Percentiles rank a stretch among this genome's conserved stretches.
Evolutionary conservation across 2,113 vertebrate species (phyloP).

Genomic region (Ramphastos sulfuratus): DNA sequence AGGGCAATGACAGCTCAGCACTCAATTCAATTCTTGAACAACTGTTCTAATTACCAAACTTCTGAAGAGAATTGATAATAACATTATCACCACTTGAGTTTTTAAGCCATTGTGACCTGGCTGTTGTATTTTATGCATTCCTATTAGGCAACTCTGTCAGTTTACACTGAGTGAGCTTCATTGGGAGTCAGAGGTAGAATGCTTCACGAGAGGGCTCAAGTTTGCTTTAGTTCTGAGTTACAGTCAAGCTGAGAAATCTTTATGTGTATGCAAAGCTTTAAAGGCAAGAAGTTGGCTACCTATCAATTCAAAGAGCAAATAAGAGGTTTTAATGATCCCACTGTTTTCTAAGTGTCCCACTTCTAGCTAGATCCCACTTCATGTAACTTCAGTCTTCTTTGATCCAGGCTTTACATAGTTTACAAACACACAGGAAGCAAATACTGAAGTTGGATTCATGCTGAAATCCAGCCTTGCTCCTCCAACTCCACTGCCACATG

Average conservation of each 20-base stretch:
- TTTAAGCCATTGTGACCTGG: neutral
- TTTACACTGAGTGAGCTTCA: neutral
- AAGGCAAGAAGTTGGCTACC: neutral
- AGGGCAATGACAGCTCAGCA: neutral
- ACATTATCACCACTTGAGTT: neutral
- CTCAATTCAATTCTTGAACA: neutral
- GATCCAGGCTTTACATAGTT: neutral
- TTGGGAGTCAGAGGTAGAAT: neutral
- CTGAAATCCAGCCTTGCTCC: neutral
- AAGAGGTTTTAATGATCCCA: neutral
- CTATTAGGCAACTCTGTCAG: neutral
- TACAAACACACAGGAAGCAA: neutral
- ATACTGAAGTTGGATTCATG: neutral
- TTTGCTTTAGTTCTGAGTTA: fast-evolving
- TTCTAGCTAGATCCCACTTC: neutral
- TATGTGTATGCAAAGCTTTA: neutral
- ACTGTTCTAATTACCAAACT: neutral
- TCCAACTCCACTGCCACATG: neutral
- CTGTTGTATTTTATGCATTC: neutral
- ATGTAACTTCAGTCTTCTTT: neutral
- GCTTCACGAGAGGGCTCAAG: neutral
- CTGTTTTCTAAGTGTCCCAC: neutral
- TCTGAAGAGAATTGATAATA: neutral
- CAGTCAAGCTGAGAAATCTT: neutral
- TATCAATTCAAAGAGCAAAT: neutral